phyloP scores from a whole-genome alignment of 2,888 invertebrate species.

The Helobdella robusta region DNA sequence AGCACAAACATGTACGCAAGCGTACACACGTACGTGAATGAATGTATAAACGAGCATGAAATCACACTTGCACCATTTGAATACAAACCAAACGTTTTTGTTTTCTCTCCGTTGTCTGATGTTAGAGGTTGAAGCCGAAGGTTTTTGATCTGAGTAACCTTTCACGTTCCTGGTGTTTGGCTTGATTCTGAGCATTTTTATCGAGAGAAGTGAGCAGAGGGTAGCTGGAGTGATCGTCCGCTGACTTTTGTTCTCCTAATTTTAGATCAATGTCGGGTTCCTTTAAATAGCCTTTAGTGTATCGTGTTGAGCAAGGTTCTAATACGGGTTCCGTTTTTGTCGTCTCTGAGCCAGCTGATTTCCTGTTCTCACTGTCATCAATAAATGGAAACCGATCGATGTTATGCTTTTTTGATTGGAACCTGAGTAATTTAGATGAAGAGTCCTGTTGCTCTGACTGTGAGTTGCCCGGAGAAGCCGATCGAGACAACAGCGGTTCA shows the following conservation, averaged over 20 bases:
- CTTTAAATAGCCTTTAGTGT: background rate
- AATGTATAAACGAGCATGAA: too few species aligned
- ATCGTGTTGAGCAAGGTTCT: constrained; percentile 15
- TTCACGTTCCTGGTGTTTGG: too few species aligned
- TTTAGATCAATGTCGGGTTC: background rate
- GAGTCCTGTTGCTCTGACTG: too few species aligned
- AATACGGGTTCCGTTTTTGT: constrained; percentile 5
- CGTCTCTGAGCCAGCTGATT: background rate
- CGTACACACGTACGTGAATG: too few species aligned
- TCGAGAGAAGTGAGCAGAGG: constrained; percentile 9
- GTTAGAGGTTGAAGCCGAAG: too few species aligned
- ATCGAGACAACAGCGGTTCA: background rate
- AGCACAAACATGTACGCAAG: too few species aligned
- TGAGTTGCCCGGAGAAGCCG: background rate
- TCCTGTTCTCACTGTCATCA: constrained; percentile 9
- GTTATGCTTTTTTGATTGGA: constrained; percentile 16
- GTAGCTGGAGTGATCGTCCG: constrained; percentile 6
- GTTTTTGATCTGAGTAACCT: too few species aligned
- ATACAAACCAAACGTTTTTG: too few species aligned
- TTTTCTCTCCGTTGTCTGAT: too few species aligned
- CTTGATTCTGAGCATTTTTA: constrained; percentile 4
- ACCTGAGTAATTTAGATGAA: constrained; percentile 3
- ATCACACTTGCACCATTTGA: too few species aligned
- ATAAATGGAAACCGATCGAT: constrained; percentile 20
- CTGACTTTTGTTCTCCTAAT: background rate